These are phyloP conservation scores for Pao palembangensis DNA, from an alignment of 2,113 vertebrate species.

Conservation along the genomic window DNA sequence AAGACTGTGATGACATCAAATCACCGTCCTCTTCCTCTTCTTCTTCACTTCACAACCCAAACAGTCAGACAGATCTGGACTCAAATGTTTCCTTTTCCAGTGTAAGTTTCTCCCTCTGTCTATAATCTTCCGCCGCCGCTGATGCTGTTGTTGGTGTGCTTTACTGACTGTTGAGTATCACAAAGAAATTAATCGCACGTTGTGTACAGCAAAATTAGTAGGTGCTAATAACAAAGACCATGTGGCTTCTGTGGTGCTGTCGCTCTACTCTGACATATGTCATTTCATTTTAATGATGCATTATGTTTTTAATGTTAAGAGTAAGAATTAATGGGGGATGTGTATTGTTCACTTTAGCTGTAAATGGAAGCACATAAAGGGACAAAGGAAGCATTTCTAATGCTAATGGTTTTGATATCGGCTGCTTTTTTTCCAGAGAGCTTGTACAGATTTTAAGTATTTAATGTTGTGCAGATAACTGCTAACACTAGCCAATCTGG, in stretches of 20 bases:
- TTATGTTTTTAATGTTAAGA: constrained; percentile 37
- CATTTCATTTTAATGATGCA: constrained; percentile 35
- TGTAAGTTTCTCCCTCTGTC: constrained; percentile 83
- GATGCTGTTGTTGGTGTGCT: constrained; percentile 61
- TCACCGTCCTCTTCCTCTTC: constrained; percentile 72
- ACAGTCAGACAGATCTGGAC: constrained; percentile 90
- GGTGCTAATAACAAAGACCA: constrained; percentile 55
- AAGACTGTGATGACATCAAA: constrained; percentile 95
- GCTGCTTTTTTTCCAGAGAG: constrained; percentile 32
- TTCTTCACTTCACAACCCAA: constrained; percentile 88
- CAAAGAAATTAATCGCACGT: constrained; percentile 49
- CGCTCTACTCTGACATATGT: constrained; percentile 30
- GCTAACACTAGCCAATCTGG: constrained; percentile 25
- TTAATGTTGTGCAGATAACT: constrained; percentile 27
- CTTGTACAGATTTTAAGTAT: constrained; percentile 49
- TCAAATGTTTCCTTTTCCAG: constrained; percentile 95
- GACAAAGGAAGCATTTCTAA: constrained; percentile 26
- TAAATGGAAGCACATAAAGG: constrained; percentile 31
- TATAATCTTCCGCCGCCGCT: constrained; percentile 59
- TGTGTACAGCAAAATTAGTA: constrained; percentile 43
- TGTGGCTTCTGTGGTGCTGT: constrained; percentile 54
- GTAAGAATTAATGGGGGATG: constrained; percentile 14
- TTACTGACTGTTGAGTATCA: constrained; percentile 53
- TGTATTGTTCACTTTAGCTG: constrained; percentile 35
- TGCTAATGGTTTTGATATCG: constrained; percentile 43